Evolutionary conservation across 1,140 invertebrate species (phyloP), one percentile per base, ranked within the genome.

Genomic region (Ganaspis sp.): DNA sequence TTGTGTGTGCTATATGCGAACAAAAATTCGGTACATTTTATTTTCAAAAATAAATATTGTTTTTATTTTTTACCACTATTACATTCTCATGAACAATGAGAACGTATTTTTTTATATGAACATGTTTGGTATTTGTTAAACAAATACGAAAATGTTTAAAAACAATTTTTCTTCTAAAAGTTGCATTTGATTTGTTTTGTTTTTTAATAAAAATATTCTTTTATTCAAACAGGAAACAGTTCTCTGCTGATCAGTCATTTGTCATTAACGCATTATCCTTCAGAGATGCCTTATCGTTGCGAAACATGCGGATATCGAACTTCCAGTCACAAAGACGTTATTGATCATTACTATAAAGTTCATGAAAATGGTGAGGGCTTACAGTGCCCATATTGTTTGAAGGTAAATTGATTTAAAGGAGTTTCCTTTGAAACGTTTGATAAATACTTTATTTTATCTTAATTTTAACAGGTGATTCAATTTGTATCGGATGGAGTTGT

Each of bases 231-330:
- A 90, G 87, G 87, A 49, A 90, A 81, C 19, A 79, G 78, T 34
- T 82, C 79, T 79, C 90, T 94, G 9, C 90, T 97, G 9, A 93
- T 95, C 0, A 92, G 94, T 79, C 96, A 97, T 87, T 93, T 97
- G 92, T 94, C 95, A 75, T 93, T 93, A 75, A 93, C 93, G 77
- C 96, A 97, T 90, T 92, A 93, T 75, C 94, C 94, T 23, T 92
- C 94, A 4, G 96, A 97, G 87, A 92, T 97, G 88, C 96, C 96
- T 0, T 97, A 97, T 87, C 90, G 91, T 42, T 97, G 96, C 86
- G 93, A 93, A 26, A 92, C 93, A 29, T 97, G 96, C 83, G 89
- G 92, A 69, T 96, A 95, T 88, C 92, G 95, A 45, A 93, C 94
- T 15, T 97, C 96, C 9, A 94, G 95, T 74, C 96, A 96, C 86